phyloP scores from a whole-genome alignment of 2,113 vertebrate species.

The Aegithalos caudatus region DNA sequence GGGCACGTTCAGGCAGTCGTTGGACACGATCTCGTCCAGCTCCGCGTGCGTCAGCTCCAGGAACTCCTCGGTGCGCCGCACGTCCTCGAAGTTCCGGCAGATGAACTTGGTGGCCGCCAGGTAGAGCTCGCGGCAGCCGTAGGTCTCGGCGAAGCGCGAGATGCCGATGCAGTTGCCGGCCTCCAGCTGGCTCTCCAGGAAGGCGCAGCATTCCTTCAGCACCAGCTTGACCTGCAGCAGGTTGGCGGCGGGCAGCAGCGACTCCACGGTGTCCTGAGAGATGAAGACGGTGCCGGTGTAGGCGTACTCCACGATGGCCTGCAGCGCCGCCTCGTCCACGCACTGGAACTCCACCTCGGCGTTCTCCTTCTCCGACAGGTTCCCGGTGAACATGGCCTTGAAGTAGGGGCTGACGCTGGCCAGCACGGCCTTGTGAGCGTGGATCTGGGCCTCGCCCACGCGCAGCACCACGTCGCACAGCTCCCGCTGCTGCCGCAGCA shows the following conservation, averaged over 20 bases:
- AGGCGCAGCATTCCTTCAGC: conserved; percentile 94
- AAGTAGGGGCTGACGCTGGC: conserved; percentile 99
- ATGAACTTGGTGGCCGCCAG: conserved; percentile 93
- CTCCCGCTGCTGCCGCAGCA: conserved; percentile 93
- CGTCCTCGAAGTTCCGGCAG: conserved; percentile 95
- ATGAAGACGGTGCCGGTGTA: conserved; percentile 97
- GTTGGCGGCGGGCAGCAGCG: conserved; percentile 95
- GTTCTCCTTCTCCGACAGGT: conserved; percentile 95
- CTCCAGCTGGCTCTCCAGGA: conserved; percentile 94
- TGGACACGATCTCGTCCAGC: conserved; percentile 95
- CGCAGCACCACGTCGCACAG: conserved; percentile 94
- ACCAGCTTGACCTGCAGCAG: conserved; percentile 96
- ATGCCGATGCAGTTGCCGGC: conserved; percentile 98
- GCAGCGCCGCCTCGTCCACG: conserved; percentile 88
- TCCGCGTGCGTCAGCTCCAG: conserved; percentile 91
- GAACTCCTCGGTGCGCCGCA: conserved; percentile 95
- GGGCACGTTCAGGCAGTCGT: conserved; percentile 94
- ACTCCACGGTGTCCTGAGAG: conserved; percentile 96
- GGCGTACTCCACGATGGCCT: conserved; percentile 97
- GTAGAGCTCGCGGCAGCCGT: conserved; percentile 94
- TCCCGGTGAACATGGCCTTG: conserved; percentile 99
- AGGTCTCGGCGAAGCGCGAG: conserved; percentile 95
- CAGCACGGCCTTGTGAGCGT: conserved; percentile 95
- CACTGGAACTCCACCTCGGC: conserved; percentile 96
- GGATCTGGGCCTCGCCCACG: conserved; percentile 94